Evolutionary conservation across 2,113 vertebrate genomes (phyloP), one percentile per base, ranked within the genome.

Genomic region (Hydropotes inermis): DNA sequence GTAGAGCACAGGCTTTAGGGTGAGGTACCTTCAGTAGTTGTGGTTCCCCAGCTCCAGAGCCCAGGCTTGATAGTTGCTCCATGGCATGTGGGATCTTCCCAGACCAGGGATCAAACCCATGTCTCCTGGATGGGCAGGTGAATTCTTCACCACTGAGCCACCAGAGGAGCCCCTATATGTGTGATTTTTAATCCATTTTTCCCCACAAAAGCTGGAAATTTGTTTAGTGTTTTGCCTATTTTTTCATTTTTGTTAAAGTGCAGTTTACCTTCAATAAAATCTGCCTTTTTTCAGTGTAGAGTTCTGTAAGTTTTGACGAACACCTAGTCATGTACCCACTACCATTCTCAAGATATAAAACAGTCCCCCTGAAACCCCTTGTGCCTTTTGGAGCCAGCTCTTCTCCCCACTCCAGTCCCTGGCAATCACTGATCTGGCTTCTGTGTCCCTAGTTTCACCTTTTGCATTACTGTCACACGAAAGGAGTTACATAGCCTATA

Each of bases 351-450:
- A 93, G 23, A 76, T 70, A 50, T 13, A 33, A 13, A 74, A 47
- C 23, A 27, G 7, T 61, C 55, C 54, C 14, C 21, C 17, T 0
- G 0, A 15, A 9, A 25, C 15, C 2, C 13, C 33, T 13, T 11
- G 23, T 36, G 23, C 2, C 10, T 7, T 23, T 93, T 83, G 25
- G 36, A 39, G 28, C 17, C 82, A 85, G 33, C 19, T 8, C 39
- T 45, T 45, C 33, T 0, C 21, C 36, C 2, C 3, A 52, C 4
- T 1, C 3, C 23, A 55, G 9, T 39, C 23, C 28, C 74, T 30
- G 39, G 30, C 25, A 83, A 30, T 19, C 28, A 78, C 23, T 13
- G 23, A n/a, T 47, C 61, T 70, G 3, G 52, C 83, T 78, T 88
- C 70, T 45, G 4, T 15, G 30, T 23, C 30, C 89, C n/a, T 90